Percentiles rank a stretch among this genome's conserved stretches.
Evolutionary conservation across 2,888 invertebrate species (phyloP).

Genomic region (Petrolisthes cinctipes): DNA sequence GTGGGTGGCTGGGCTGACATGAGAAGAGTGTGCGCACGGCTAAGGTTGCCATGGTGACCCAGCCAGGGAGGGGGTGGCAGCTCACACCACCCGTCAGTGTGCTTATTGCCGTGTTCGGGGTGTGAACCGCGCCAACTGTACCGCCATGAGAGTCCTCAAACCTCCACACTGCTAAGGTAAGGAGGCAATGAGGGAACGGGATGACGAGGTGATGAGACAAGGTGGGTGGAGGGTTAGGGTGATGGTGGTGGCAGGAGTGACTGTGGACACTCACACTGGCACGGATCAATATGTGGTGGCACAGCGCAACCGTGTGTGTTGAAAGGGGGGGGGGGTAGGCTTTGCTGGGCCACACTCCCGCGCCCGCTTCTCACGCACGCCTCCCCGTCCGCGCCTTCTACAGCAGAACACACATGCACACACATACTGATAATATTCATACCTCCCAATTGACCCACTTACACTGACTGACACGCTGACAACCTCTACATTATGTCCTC

Average conservation of each 20-base stretch:
- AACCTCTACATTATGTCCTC: background rate
- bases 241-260: background rate
- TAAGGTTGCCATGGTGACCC: conserved; percentile 36
- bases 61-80: conserved; percentile 28
- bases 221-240: background rate
- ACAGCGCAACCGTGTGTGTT: background rate
- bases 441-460: background rate
- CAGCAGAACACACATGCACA: background rate
- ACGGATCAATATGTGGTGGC: background rate
- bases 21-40: conserved; percentile 27
- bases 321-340: background rate
- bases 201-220: background rate
- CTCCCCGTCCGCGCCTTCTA: background rate
- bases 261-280: background rate
- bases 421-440: background rate
- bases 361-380: background rate
- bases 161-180: conserved; percentile 59
- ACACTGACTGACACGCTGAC: background rate
- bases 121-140: conserved; percentile 34
- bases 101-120: conserved; percentile 54
- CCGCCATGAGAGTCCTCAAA: conserved; percentile 59
- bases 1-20: background rate
- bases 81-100: conserved; percentile 40
- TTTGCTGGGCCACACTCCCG: background rate
- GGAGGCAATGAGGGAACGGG: background rate